A percentile compares a stretch with the other conserved stretches of the same genome.
These are phyloP conservation scores for Lasioglossum leucozonium DNA, from an alignment of 2,888 invertebrate species.

Conservation along the genomic window DNA sequence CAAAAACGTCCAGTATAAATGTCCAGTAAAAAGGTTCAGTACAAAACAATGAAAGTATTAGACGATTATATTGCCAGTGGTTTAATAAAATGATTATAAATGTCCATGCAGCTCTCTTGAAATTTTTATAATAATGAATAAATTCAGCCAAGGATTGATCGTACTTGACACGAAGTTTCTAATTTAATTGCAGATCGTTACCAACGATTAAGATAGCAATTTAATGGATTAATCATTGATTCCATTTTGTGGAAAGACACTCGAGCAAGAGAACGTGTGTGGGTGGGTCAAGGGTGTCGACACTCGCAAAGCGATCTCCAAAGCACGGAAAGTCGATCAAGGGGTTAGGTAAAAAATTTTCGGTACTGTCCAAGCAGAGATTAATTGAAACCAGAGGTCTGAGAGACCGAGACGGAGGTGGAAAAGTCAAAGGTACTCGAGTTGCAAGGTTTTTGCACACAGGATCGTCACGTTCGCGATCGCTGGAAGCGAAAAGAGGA, in stretches of 20 bases:
- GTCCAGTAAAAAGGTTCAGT: no score
- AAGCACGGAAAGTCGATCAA: conserved; percentile 1
- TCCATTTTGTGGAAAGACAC: not conserved
- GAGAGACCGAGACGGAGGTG: not conserved
- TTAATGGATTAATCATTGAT: not conserved
- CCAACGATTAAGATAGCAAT: no score
- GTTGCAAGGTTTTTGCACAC: not conserved
- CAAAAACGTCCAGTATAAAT: no score
- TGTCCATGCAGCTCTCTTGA: no score
- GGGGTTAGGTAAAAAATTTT: not conserved
- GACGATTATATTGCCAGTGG: no score
- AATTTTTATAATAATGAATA: not conserved
- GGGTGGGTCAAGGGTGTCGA: not conserved
- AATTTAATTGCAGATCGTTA: no score
- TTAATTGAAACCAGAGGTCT: not conserved
- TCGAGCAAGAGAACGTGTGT: not conserved
- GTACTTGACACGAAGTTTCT: no score
- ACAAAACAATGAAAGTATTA: no score
- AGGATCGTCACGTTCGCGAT: not conserved
- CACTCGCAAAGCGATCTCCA: not conserved
- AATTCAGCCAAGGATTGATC: no score
- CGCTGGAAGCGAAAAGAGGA: not conserved
- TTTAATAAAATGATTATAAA: no score
- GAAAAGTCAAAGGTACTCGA: not conserved
- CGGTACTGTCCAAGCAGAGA: not conserved